phyloP scores from a whole-genome alignment of 2,888 invertebrate species.

The Tanypteryx hageni region DNA sequence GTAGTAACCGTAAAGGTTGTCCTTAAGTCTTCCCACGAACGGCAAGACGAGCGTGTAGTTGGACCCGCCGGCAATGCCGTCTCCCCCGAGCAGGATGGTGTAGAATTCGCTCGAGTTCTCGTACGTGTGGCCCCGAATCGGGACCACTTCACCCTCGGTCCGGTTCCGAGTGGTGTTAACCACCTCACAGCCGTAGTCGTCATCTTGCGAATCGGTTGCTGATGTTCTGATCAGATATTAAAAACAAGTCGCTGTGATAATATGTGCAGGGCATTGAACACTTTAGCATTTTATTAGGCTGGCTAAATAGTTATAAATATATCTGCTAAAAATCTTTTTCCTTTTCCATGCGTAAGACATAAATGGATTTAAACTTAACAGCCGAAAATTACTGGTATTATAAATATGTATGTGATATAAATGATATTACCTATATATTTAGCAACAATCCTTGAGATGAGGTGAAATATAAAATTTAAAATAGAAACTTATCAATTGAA shows the following conservation, averaged over 20 bases:
- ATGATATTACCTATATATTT: no score
- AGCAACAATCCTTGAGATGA: no score
- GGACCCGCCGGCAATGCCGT: conserved; percentile 29
- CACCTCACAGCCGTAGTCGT: background rate
- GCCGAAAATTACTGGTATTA: no score
- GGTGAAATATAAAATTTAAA: no score
- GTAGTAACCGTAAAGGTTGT: conserved; percentile 69
- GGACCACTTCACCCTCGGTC: background rate
- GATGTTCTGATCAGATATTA: conserved; percentile 20
- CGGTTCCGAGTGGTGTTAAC: background rate
- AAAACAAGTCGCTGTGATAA: background rate
- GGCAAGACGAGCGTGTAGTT: conserved; percentile 65
- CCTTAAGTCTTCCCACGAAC: conserved; percentile 67
- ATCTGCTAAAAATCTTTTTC: no score
- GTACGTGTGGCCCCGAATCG: conserved; percentile 11
- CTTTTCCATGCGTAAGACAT: no score
- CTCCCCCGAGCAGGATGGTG: conserved; percentile 29
- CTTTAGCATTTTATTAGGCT: no score
- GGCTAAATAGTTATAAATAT: no score
- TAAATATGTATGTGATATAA: no score
- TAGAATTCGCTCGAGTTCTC: conserved; percentile 45
- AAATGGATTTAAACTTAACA: no score
- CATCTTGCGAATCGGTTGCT: background rate
- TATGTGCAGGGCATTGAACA: no score
- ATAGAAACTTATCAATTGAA: no score